Percentiles rank a stretch among this genome's conserved stretches.
Evolutionary conservation across 2,888 invertebrate genomes (phyloP).

Genomic region (Sepiola atlantica): DNA sequence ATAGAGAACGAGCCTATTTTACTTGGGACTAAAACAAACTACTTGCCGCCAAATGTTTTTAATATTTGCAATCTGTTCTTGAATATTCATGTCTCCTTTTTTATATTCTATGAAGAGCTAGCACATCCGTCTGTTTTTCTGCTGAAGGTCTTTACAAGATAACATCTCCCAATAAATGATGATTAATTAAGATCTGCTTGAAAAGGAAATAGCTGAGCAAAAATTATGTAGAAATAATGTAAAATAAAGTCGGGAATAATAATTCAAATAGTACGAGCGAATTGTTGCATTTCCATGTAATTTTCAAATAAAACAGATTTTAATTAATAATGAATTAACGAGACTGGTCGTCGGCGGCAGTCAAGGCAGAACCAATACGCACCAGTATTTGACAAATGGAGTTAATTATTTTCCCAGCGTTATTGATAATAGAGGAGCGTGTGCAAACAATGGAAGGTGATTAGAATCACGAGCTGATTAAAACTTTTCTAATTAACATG

Average conservation of each 20-base stretch:
- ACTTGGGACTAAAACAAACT: too few relatives aligned
- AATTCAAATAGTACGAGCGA: background rate
- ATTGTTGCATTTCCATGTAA: background rate
- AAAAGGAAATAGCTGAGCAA: background rate
- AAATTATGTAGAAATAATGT: background rate
- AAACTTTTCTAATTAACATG: slow-evolving; percentile 32
- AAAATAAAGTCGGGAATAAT: background rate
- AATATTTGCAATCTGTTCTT: too few relatives aligned
- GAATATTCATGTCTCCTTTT: too few relatives aligned
- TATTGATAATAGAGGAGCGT: background rate
- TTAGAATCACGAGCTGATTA: background rate
- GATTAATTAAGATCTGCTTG: background rate
- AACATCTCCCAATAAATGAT: background rate
- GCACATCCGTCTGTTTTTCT: too few relatives aligned
- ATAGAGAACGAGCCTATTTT: too few relatives aligned
- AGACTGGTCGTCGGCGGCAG: background rate
- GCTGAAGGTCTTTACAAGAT: background rate
- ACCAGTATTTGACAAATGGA: background rate
- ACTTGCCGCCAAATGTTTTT: too few relatives aligned
- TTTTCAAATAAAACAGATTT: slow-evolving; percentile 32
- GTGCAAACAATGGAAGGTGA: background rate
- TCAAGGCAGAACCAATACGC: background rate
- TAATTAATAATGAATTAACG: slow-evolving; percentile 21
- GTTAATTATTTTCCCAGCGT: background rate
- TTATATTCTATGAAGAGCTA: too few relatives aligned